phyloP scores from a whole-genome alignment of 2,113 vertebrate species.

The Gasterosteus aculeatus region DNA sequence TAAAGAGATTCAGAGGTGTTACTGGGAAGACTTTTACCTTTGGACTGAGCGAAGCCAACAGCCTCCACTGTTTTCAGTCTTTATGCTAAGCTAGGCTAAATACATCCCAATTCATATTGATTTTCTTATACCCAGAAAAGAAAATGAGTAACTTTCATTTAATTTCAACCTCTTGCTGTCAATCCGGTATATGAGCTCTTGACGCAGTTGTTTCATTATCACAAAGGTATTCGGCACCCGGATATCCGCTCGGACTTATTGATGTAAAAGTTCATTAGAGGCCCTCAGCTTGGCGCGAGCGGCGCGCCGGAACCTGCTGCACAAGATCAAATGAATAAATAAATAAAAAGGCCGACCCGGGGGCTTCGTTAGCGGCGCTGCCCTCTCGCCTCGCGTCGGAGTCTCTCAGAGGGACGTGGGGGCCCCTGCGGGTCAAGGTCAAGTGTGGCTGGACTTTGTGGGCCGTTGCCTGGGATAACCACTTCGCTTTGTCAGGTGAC shows the following conservation, averaged over 20 bases:
- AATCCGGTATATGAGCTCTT: neutral
- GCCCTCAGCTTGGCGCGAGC: constrained; percentile 2
- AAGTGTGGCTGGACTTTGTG: neutral
- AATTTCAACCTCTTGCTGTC: neutral
- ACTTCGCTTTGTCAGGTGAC: constrained; percentile 45
- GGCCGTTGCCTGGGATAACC: constrained; percentile 22
- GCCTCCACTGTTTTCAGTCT: neutral
- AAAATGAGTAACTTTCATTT: neutral
- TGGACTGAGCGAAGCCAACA: neutral
- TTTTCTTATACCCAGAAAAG: neutral
- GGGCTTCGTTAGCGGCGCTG: constrained; percentile 10
- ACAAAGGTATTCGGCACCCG: neutral
- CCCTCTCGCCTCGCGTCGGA: neutral
- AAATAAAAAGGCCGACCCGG: constrained; percentile 21
- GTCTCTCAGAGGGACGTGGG: neutral
- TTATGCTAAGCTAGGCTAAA: neutral
- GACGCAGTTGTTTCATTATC: neutral
- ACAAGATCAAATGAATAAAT: neutral
- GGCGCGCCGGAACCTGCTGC: constrained; percentile 17
- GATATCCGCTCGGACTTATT: neutral
- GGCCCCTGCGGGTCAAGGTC: neutral
- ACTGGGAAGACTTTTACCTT: neutral
- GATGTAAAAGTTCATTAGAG: neutral
- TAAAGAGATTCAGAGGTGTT: neutral
- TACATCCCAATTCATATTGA: neutral